Conservation (phyloP, 2,888 invertebrate genomes). For the Clepsis dumicolana region DNA sequence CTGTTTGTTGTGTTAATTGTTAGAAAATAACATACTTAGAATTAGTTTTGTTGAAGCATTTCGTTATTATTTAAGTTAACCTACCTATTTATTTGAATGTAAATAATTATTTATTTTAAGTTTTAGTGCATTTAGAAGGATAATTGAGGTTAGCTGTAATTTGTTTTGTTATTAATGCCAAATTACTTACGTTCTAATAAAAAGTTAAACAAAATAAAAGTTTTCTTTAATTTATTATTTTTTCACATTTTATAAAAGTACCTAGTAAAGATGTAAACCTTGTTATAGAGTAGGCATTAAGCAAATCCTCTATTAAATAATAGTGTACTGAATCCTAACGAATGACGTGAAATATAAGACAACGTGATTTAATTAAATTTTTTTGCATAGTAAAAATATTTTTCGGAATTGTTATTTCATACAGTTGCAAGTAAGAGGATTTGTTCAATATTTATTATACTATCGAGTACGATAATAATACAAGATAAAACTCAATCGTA, state of each 20-base stretch:
- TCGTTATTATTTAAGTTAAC: slow-evolving; percentile 34
- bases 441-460: slow-evolving; percentile 7
- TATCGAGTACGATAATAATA: slow-evolving; percentile 4
- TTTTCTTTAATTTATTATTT: slow-evolving; percentile 34
- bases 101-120: slow-evolving; percentile 28
- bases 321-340: neutral
- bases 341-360: neutral
- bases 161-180: slow-evolving; percentile 40
- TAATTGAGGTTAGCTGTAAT: slow-evolving; percentile 14
- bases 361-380: neutral
- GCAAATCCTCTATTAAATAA: neutral
- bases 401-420: neutral
- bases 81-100: slow-evolving; percentile 39
- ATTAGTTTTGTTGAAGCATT: slow-evolving; percentile 37
- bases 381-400: slow-evolving; percentile 5
- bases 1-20: slow-evolving; percentile 5
- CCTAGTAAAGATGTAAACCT: slow-evolving; percentile 19
- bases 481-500: slow-evolving; percentile 14
- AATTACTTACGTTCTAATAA: slow-evolving; percentile 38
- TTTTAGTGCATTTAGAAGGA: slow-evolving; percentile 13
- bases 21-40: slow-evolving; percentile 28
- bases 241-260: slow-evolving; percentile 34
- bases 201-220: slow-evolving; percentile 22
- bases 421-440: neutral
- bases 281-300: neutral